phyloP scores from a whole-genome alignment of 2,113 vertebrate species.

The Pitta sordida region DNA sequence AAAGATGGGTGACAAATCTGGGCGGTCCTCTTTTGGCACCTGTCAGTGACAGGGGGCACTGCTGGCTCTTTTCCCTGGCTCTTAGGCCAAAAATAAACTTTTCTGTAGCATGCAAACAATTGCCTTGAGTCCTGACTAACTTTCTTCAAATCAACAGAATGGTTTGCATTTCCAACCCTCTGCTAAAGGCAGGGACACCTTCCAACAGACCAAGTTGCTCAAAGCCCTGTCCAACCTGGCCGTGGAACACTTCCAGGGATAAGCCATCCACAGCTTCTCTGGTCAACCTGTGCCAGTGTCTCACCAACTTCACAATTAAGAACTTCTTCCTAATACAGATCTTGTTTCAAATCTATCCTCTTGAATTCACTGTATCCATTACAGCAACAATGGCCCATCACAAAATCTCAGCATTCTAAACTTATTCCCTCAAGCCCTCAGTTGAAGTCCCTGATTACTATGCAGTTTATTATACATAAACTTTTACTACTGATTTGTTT shows the following conservation, averaged over 20 bases:
- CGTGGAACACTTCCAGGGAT: neutral
- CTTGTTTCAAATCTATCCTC: neutral
- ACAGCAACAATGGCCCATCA: neutral
- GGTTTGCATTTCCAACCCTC: neutral
- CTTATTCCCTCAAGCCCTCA: neutral
- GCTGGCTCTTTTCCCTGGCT: no score
- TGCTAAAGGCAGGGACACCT: neutral
- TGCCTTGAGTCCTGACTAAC: no score
- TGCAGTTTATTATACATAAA: neutral
- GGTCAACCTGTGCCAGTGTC: neutral
- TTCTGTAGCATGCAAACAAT: no score
- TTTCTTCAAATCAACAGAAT: no score
- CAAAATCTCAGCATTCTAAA: neutral
- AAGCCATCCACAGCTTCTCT: neutral
- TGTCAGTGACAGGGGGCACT: no score
- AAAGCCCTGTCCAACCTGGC: neutral
- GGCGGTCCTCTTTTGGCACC: no score
- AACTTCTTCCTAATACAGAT: neutral
- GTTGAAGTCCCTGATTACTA: neutral
- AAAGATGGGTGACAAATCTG: no score
- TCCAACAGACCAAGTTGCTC: neutral
- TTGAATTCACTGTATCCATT: neutral
- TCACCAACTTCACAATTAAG: neutral
- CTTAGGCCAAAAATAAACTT: no score
- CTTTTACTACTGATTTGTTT: neutral